Evolutionary conservation across 2,797 vertebrate species (phyloP).

Genomic region (Atherinosoma microstoma): DNA sequence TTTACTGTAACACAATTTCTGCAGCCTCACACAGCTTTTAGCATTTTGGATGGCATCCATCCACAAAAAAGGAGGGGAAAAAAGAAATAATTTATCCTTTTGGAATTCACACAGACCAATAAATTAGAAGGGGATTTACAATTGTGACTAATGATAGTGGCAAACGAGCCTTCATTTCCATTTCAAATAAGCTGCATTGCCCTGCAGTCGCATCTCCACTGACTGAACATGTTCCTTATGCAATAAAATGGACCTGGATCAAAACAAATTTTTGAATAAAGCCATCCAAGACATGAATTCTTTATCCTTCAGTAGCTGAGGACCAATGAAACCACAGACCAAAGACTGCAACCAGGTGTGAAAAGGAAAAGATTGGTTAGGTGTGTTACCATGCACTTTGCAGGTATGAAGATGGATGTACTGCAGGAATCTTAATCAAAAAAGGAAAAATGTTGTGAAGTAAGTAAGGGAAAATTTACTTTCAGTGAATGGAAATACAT

Average conservation of each 20-base stretch:
- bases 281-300: conserved; percentile 36
- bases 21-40: conserved; percentile 48
- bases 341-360: conserved; percentile 61
- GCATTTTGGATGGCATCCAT: conserved; percentile 52
- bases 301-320: conserved; percentile 38
- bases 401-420: background rate
- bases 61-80: background rate
- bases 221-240: conserved; percentile 83
- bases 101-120: conserved; percentile 61
- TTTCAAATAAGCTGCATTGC: conserved; percentile 78
- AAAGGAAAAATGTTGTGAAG: background rate
- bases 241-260: conserved; percentile 83
- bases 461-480: background rate
- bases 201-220: conserved; percentile 77
- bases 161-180: conserved; percentile 80
- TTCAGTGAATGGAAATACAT: background rate
- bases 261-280: conserved; percentile 79
- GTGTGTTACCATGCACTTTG: conserved; percentile 8
- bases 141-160: conserved; percentile 56
- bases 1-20: conserved; percentile 40
- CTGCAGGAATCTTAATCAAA: conserved; percentile 1
- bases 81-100: conserved; percentile 50
- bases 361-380: conserved; percentile 3
- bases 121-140: conserved; percentile 70
- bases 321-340: conserved; percentile 59